phyloP scores from a whole-genome alignment of 2,888 invertebrate genomes.

The Lasioglossum villosulum region DNA sequence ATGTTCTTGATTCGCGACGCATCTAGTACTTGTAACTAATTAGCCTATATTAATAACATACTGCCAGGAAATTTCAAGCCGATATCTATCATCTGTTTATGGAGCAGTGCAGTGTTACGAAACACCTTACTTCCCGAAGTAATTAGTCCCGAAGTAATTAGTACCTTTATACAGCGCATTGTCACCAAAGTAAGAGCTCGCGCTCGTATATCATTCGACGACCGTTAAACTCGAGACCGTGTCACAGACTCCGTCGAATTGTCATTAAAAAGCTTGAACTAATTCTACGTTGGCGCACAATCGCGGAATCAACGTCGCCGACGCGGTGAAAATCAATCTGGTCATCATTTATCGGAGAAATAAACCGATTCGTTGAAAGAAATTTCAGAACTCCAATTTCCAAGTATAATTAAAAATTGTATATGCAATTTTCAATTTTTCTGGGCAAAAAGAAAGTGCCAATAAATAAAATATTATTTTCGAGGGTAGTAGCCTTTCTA shows the following conservation, averaged over 20 bases:
- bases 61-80: conserved; percentile 49
- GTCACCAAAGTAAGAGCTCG: conserved; percentile 56
- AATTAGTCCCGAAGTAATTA: conserved; percentile 69
- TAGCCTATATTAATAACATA: conserved; percentile 42
- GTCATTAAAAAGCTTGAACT: conserved; percentile 4
- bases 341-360: neutral
- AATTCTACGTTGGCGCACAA: neutral
- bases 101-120: conserved; percentile 53
- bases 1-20: neutral
- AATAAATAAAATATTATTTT: too few species aligned
- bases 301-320: neutral
- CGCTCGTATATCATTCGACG: conserved; percentile 48
- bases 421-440: too few species aligned
- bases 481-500: too few species aligned
- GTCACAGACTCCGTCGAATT: conserved; percentile 21
- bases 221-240: conserved; percentile 46
- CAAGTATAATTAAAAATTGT: too few species aligned
- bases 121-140: conserved; percentile 64
- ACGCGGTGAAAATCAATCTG: neutral
- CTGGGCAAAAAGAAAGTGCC: too few species aligned
- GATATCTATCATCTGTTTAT: conserved; percentile 62
- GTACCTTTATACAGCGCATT: conserved; percentile 61
- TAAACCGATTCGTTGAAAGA: neutral
- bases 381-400: neutral
- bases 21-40: conserved; percentile 45